phyloP scores from a whole-genome alignment of 1,140 invertebrate species.

The Drosophila bipectinata region DNA sequence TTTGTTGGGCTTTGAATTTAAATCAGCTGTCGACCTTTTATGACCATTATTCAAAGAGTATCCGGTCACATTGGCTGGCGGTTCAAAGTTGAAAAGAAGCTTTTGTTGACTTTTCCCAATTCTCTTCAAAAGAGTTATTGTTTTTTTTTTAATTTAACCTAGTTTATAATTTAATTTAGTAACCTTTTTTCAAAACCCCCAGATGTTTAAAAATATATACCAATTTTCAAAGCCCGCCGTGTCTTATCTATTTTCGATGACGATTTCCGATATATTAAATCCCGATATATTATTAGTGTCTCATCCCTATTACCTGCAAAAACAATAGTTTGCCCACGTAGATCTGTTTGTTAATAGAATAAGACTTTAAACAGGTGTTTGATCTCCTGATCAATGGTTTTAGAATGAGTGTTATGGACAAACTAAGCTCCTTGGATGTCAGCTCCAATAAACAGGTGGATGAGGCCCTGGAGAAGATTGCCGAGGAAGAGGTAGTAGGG shows the following conservation, averaged over 20 bases:
- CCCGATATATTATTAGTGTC: not conserved
- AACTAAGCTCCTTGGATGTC: constrained; percentile 40
- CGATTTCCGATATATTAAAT: constrained; percentile 1
- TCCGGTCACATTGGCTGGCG: not conserved
- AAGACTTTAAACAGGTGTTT: not conserved
- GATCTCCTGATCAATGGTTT: constrained; percentile 4
- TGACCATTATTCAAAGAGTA: not conserved
- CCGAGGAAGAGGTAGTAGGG: constrained; percentile 57
- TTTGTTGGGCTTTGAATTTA: constrained; percentile 47
- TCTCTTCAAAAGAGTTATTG: not conserved
- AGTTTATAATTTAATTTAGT: not conserved
- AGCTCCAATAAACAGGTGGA: constrained; percentile 62
- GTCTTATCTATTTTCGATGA: not conserved
- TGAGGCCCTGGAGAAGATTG: constrained; percentile 45
- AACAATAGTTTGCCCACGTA: constrained; percentile 32
- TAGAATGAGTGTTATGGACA: constrained; percentile 36
- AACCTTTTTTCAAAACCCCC: not conserved
- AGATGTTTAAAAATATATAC: not conserved
- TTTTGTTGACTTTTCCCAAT: not conserved
- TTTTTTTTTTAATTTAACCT: not conserved
- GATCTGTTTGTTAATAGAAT: constrained; percentile 1
- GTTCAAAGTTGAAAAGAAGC: not conserved
- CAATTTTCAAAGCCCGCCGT: not conserved
- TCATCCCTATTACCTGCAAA: constrained; percentile 19
- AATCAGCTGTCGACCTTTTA: constrained; percentile 26